Conservation (phyloP, 2,888 invertebrate genomes). For the Drosophila hamatofila region DNA sequence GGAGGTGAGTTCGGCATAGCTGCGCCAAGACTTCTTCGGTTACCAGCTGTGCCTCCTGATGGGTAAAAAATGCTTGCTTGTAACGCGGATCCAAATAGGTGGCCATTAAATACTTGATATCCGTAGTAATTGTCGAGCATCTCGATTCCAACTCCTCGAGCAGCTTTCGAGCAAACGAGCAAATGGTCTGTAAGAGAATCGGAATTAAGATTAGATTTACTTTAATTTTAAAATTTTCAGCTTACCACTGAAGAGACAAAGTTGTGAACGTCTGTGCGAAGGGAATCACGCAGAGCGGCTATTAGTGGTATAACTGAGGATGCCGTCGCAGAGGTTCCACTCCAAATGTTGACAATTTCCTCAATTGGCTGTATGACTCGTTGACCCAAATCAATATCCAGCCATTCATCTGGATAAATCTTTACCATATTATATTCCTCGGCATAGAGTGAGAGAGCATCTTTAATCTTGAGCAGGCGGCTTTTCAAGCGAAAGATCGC, state of each 20-base stretch:
- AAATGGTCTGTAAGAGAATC: constrained; percentile 44
- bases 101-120: constrained; percentile 60
- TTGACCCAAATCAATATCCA: constrained; percentile 58
- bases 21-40: constrained; percentile 51
- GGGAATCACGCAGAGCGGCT: constrained; percentile 61
- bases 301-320: constrained; percentile 62
- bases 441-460: constrained; percentile 51
- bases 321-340: constrained; percentile 35
- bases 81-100: constrained; percentile 67
- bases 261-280: constrained; percentile 58
- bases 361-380: constrained; percentile 65
- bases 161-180: constrained; percentile 57
- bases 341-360: constrained; percentile 63
- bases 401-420: constrained; percentile 66
- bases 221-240: too few relatives aligned
- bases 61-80: constrained; percentile 62
- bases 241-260: constrained; percentile 63
- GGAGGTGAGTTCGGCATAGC: constrained; percentile 16
- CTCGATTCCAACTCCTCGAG: constrained; percentile 58
- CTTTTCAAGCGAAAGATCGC: constrained; percentile 44
- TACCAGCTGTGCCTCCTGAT: constrained; percentile 59
- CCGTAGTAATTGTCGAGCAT: constrained; percentile 39
- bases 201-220: too few relatives aligned
- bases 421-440: constrained; percentile 52
- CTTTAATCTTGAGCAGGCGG: constrained; percentile 47